phyloP scores from a whole-genome alignment of 2,888 invertebrate species.

The Lepidocyrtinus sp. region DNA sequence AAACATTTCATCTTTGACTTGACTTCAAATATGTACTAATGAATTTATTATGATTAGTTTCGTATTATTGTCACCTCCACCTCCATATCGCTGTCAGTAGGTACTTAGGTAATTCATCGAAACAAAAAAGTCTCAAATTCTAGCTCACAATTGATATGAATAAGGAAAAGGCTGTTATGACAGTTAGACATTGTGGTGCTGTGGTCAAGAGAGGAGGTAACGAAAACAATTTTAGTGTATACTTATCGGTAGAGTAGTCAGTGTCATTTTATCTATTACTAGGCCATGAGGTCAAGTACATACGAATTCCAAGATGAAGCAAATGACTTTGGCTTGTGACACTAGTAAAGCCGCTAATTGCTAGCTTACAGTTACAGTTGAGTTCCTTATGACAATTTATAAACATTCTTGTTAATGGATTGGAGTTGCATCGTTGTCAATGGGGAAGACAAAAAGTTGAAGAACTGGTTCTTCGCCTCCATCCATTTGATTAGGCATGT shows the following conservation, averaged over 20 bases:
- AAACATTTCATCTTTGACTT: no score
- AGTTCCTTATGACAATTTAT: background rate
- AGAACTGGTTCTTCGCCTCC: conserved; percentile 42
- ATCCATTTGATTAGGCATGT: background rate
- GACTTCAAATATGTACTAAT: no score
- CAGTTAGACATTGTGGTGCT: background rate
- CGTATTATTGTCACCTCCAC: no score
- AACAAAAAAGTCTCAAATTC: background rate
- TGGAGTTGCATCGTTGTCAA: no score
- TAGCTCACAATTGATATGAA: background rate
- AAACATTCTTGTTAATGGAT: no score
- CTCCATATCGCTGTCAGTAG: background rate
- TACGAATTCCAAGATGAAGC: conserved; percentile 13
- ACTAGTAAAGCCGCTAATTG: background rate
- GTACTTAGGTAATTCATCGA: background rate
- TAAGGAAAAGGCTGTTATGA: background rate
- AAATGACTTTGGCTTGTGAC: no score
- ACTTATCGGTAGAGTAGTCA: conserved; percentile 28
- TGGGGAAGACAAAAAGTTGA: conserved; percentile 34
- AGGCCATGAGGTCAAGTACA: conserved; percentile 56
- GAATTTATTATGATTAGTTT: no score
- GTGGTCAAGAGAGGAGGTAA: no score
- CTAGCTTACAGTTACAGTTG: background rate
- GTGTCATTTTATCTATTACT: conserved; percentile 45
- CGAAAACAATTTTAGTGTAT: background rate